These are phyloP conservation scores for Brachionus rubens DNA, from an alignment of 1,140 invertebrate species.

Conservation along the genomic window DNA sequence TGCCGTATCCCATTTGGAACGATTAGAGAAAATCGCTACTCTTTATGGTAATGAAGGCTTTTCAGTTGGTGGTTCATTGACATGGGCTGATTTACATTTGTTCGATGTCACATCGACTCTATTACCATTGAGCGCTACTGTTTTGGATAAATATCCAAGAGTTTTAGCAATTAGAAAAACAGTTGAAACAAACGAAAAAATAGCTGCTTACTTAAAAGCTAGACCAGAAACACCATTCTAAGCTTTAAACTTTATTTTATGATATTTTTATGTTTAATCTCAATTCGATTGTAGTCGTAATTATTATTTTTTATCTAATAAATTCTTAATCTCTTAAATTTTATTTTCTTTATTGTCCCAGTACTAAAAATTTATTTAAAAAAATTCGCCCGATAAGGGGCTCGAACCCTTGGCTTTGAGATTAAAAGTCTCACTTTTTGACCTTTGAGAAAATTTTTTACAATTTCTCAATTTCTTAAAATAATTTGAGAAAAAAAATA, in stretches of 20 bases:
- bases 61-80: conserved; percentile 25
- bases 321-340: too few relatives aligned
- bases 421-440: conserved; percentile 5
- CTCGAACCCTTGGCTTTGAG: conserved; percentile 13
- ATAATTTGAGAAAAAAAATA: too few relatives aligned
- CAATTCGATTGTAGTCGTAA: too few relatives aligned
- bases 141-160: conserved; percentile 13
- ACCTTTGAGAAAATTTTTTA: neutral
- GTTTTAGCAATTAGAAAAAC: conserved; percentile 10
- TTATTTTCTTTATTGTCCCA: too few relatives aligned
- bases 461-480: too few relatives aligned
- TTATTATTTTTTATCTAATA: neutral
- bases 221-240: conserved; percentile 29
- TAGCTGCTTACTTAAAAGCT: neutral
- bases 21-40: neutral
- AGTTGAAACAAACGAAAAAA: conserved; percentile 27
- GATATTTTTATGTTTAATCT: too few relatives aligned
- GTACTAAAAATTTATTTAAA: too few relatives aligned
- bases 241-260: neutral
- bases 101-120: neutral
- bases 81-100: conserved; percentile 33
- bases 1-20: neutral
- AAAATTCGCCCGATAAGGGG: conserved; percentile 18
- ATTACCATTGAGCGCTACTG: neutral
- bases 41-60: conserved; percentile 21